Conservation (phyloP, 2,797 vertebrate genomes). For the Acipenser oxyrinchus region DNA sequence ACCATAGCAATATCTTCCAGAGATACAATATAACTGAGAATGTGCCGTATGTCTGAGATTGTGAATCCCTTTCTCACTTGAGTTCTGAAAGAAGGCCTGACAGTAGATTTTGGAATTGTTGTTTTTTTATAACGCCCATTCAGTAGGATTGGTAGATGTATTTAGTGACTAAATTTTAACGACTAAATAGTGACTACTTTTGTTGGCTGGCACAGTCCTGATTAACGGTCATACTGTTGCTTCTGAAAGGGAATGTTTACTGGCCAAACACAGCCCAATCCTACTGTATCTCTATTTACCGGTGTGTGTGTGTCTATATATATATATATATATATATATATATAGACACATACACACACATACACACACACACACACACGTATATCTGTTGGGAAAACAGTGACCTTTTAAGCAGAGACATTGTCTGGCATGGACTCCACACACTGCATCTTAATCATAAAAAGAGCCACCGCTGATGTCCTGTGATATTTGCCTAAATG, state of each 20-base stretch:
- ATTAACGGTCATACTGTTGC: too few relatives aligned
- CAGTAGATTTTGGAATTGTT: background rate
- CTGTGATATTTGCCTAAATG: conserved; percentile 72
- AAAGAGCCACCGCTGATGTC: conserved; percentile 50
- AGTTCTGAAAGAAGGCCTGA: background rate
- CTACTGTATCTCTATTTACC: too few relatives aligned
- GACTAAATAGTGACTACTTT: too few relatives aligned
- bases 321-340: too few relatives aligned
- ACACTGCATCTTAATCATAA: conserved; percentile 70
- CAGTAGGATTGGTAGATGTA: conserved; percentile 49
- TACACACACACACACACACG: background rate
- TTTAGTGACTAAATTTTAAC: too few relatives aligned
- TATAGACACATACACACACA: too few relatives aligned
- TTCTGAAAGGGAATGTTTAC: too few relatives aligned
- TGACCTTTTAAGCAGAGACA: conserved; percentile 69
- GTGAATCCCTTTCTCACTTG: background rate
- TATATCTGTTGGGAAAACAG: conserved; percentile 52
- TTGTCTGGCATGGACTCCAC: conserved; percentile 59
- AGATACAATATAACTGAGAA: background rate
- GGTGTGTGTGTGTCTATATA: too few relatives aligned
- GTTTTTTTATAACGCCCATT: conserved; percentile 27
- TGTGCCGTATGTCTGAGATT: background rate
- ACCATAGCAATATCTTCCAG: background rate
- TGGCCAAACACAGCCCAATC: too few relatives aligned
- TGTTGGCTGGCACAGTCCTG: too few relatives aligned